Conservation (phyloP, 2,797 vertebrate genomes). For the Takifugu rubripes region DNA sequence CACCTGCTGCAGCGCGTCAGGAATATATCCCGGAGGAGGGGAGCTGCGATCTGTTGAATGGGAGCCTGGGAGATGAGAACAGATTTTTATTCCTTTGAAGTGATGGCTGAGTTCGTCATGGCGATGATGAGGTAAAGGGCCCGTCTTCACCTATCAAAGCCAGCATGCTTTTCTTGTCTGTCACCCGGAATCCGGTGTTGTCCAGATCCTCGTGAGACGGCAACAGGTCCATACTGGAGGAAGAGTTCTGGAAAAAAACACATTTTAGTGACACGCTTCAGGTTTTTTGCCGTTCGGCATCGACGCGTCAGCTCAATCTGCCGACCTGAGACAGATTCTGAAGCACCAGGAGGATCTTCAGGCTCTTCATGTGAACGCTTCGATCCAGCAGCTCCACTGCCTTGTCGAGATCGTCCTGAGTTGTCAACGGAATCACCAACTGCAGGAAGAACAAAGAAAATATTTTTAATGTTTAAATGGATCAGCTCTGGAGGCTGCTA, state of each 20-base stretch:
- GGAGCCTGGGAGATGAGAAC: conserved; percentile 68
- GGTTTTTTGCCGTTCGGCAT: not conserved
- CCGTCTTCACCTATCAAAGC: conserved; percentile 80
- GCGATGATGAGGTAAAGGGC: too few species aligned
- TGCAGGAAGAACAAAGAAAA: conserved; percentile 35
- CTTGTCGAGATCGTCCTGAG: conserved; percentile 97
- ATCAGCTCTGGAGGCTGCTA: not conserved
- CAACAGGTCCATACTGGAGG: conserved; percentile 80
- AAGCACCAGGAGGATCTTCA: conserved; percentile 93
- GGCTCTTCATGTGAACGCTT: conserved; percentile 97
- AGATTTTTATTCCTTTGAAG: not conserved
- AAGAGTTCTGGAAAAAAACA: conserved; percentile 19
- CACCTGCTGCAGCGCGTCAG: conserved; percentile 92
- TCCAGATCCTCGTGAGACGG: conserved; percentile 88
- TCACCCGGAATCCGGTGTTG: conserved; percentile 82
- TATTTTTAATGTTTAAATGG: too few species aligned
- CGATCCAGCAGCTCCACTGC: conserved; percentile 95
- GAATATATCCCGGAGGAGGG: conserved; percentile 97
- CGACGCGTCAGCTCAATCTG: not conserved
- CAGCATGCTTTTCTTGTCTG: conserved; percentile 84
- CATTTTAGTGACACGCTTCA: not conserved
- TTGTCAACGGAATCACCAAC: conserved; percentile 94
- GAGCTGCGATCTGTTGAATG: conserved; percentile 92
- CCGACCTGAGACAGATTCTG: conserved; percentile 86
- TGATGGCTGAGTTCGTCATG: too few species aligned